Percentiles rank a stretch among this genome's conserved stretches.
phyloP scores from a whole-genome alignment of 2,113 vertebrate genomes.

The Leptocoma aspasia region DNA sequence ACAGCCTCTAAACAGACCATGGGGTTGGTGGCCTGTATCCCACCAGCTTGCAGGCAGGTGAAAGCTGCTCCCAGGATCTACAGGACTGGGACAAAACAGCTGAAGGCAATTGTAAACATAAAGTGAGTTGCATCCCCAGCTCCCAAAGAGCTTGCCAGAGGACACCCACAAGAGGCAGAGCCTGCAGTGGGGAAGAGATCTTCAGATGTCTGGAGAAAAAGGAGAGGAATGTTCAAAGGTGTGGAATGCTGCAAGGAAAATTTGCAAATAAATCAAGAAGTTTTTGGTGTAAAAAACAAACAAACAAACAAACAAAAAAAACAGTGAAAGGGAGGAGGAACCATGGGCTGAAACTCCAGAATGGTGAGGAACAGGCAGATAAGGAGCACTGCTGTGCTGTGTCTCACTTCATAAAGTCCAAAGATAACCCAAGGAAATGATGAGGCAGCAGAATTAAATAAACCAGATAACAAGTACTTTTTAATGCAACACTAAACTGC shows the following conservation, averaged over 20 bases:
- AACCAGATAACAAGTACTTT: neutral
- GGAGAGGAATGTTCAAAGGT: neutral
- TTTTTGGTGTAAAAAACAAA: neutral
- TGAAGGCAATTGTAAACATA: neutral
- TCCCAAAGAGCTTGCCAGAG: neutral
- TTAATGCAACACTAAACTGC: neutral
- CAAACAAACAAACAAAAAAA: neutral
- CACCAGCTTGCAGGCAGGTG: no score
- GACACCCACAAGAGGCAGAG: neutral
- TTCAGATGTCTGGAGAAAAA: neutral
- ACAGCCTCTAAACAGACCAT: fast-evolving
- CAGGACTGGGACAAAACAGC: neutral
- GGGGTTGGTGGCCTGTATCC: neutral
- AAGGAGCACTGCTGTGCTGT: neutral
- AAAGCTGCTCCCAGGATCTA: neutral
- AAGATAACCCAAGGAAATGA: neutral
- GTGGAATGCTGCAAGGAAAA: neutral
- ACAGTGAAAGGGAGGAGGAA: neutral
- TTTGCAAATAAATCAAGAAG: neutral
- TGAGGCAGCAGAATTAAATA: neutral
- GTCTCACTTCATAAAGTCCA: neutral
- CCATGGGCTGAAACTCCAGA: neutral
- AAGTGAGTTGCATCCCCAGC: neutral
- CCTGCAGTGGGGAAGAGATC: fast-evolving
- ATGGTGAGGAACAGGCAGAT: neutral